Evolutionary conservation across 2,888 invertebrate species (phyloP), one percentile per base, ranked within the genome.

Genomic region (Folsomia manolachei): DNA sequence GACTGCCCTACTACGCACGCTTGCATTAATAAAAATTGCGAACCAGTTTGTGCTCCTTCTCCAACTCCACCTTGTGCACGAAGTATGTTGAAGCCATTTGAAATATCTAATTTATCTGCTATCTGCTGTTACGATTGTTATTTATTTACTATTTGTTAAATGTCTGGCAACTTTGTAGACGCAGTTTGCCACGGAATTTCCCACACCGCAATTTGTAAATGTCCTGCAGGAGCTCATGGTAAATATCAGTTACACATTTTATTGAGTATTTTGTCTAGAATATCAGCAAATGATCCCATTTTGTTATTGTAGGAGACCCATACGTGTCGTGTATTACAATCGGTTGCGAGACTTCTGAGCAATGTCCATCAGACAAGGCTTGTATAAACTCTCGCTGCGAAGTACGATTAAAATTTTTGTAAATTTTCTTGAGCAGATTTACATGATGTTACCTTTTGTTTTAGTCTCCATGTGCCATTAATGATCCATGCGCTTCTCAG

Each of bases 301-400:
- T n/a, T n/a, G n/a, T n/a, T n/a, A n/a, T n/a, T n/a, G n/a, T 39
- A 65, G 83, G 84, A 25, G 82, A 83, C 77, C 82, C 83, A 9
- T 78, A 79, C 39, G 81, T 82, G 9, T 82, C 82, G 27, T 84
- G 84, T 71, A 78, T 80, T 71, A 80, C 81, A 63, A 89, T 94
- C 74, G 95, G 93, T 74, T 95, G 95, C 83, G 88, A 90, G 82
- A 90, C 91, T 61, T 93, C 94, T 83, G 91, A 91, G 77, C 94
- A 95, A 82, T 95, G 95, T 83, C 93, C 95, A 11, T 86, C 87
- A 63, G 92, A 95, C 82, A 89, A 91, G 83, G 90, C 92, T 82
- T 95, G 95, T 83, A 89, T 90, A 80, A 56, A 56, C n/a, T 18
- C 56, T 56, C 56, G 56, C 21, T 56, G 56, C 21, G 56, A 56